Percentiles rank a stretch among this genome's conserved stretches.
Evolutionary conservation across 1,140 invertebrate species (phyloP).

Genomic region (Metopolophium dirhodum): DNA sequence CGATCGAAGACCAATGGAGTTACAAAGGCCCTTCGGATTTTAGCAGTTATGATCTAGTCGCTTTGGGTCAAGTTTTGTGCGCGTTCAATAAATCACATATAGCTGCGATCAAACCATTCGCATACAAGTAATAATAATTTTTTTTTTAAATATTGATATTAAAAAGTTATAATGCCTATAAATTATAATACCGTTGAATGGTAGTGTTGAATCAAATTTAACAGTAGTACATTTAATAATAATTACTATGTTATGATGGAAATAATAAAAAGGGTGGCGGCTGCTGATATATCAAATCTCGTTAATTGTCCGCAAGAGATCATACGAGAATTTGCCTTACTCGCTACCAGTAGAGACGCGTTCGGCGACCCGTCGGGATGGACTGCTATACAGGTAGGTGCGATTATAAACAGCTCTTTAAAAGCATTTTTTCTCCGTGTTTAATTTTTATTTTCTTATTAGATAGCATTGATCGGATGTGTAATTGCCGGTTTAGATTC

Average conservation of each 20-base stretch:
- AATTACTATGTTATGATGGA: neutral
- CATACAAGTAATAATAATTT: conserved; percentile 62
- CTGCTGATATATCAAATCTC: conserved; percentile 63
- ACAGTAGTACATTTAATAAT: neutral
- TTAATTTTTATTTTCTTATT: neutral
- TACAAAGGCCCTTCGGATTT: conserved; percentile 66
- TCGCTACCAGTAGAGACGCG: conserved; percentile 63
- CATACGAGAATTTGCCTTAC: conserved; percentile 62
- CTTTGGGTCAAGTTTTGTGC: conserved; percentile 65
- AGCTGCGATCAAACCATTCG: conserved; percentile 64
- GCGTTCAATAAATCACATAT: conserved; percentile 65
- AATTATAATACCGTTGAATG: neutral
- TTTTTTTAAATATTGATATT: neutral
- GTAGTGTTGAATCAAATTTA: neutral
- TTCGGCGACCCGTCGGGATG: conserved; percentile 64
- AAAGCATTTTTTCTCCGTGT: neutral
- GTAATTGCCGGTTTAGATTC: conserved; percentile 59
- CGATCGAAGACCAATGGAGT: conserved; percentile 65
- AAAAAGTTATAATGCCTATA: neutral
- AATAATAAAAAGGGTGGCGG: conserved; percentile 62
- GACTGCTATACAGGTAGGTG: conserved; percentile 59
- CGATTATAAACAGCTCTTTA: neutral
- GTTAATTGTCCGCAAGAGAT: conserved; percentile 63
- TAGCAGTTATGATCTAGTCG: conserved; percentile 65
- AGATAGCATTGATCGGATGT: conserved; percentile 60